A percentile compares a stretch with the other conserved stretches of the same genome.
Evolutionary conservation across 1,140 invertebrate species (phyloP).

Genomic region (Thalassaphorura encarpata): DNA sequence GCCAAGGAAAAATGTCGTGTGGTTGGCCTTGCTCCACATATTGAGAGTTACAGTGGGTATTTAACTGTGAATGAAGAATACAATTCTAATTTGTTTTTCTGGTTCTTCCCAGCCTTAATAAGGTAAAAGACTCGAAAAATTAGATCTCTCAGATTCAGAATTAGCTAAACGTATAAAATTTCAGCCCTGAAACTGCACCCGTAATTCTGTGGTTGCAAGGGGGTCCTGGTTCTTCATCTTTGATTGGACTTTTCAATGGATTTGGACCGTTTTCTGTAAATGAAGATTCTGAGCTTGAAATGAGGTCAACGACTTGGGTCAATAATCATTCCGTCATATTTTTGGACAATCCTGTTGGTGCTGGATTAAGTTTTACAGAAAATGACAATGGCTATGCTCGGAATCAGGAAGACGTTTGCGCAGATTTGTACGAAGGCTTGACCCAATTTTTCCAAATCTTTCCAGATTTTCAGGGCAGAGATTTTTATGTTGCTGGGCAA

Average conservation of each 20-base stretch:
- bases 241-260: slow-evolving; percentile 46
- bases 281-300: slow-evolving; percentile 35
- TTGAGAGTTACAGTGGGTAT: slow-evolving; percentile 39
- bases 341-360: slow-evolving; percentile 46
- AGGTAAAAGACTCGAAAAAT: neutral
- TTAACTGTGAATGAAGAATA: slow-evolving; percentile 41
- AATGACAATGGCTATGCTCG: slow-evolving; percentile 34
- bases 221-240: slow-evolving; percentile 44
- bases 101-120: slow-evolving; percentile 40
- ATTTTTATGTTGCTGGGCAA: slow-evolving; percentile 41
- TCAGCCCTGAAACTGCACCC: slow-evolving; percentile 38
- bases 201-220: slow-evolving; percentile 47
- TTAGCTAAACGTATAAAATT: too few species aligned
- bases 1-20: slow-evolving; percentile 29
- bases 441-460: slow-evolving; percentile 40
- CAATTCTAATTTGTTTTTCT: slow-evolving; percentile 45
- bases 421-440: slow-evolving; percentile 40
- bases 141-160: too few species aligned
- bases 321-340: slow-evolving; percentile 43
- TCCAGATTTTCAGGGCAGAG: slow-evolving; percentile 34
- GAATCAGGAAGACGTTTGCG: slow-evolving; percentile 39
- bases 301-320: slow-evolving; percentile 40
- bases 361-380: slow-evolving; percentile 36
- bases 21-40: neutral
- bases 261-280: slow-evolving; percentile 42